phyloP scores from a whole-genome alignment of 2,888 invertebrate species.

The Automeris io region DNA sequence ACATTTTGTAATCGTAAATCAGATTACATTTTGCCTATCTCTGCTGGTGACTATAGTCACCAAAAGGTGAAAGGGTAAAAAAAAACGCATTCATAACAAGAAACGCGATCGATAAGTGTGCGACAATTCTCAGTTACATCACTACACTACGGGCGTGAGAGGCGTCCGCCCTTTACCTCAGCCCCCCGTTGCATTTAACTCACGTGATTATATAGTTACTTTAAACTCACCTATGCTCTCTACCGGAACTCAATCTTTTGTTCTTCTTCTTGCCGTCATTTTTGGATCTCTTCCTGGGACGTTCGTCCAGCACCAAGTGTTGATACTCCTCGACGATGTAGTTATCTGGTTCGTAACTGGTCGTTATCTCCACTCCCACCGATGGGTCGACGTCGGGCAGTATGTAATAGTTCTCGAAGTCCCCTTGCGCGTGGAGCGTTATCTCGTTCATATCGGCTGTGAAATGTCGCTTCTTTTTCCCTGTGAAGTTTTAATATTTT shows the following conservation, averaged over 20 bases:
- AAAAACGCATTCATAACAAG: no score
- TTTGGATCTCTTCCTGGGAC: constrained; percentile 45
- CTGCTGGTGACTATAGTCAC: no score
- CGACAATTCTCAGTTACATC: no score
- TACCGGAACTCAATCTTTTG: constrained; percentile 26
- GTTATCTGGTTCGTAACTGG: constrained; percentile 62
- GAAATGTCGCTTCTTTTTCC: constrained; percentile 64
- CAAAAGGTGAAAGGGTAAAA: no score
- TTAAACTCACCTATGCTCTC: constrained; percentile 30
- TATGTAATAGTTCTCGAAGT: constrained; percentile 68
- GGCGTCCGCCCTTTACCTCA: no score
- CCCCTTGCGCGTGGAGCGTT: constrained; percentile 42
- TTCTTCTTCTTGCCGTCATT: constrained; percentile 45
- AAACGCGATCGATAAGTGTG: no score
- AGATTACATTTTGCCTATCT: no score
- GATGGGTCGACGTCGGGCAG: constrained; percentile 65
- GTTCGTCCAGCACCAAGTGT: constrained; percentile 52
- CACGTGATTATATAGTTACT: no score
- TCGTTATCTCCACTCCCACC: constrained; percentile 59
- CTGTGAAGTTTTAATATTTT: background rate
- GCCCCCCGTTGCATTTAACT: no score
- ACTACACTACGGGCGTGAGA: no score
- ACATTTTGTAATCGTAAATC: no score
- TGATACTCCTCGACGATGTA: constrained; percentile 62
- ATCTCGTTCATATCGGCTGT: constrained; percentile 64